These are phyloP conservation scores for Cyclopterus lumpus DNA, from an alignment of 2,797 vertebrate genomes.

Conservation along the genomic window DNA sequence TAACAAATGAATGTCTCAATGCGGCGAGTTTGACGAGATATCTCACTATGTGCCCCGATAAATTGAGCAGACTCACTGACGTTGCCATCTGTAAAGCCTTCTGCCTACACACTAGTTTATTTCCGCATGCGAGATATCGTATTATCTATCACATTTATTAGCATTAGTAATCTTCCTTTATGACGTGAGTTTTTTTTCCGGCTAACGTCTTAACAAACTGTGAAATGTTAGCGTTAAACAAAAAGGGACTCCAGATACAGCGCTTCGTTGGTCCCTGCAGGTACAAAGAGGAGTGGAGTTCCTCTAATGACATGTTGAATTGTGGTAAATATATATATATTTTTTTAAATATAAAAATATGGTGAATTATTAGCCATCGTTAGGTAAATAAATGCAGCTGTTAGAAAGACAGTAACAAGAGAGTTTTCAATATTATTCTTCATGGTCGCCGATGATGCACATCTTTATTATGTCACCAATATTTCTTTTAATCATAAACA, in stretches of 20 bases:
- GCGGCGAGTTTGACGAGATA: neutral
- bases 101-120: neutral
- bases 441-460: neutral
- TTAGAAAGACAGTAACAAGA: neutral
- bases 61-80: neutral
- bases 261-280: constrained; percentile 24
- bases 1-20: neutral
- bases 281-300: constrained; percentile 9
- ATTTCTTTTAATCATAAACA: neutral
- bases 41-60: neutral
- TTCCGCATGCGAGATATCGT: neutral
- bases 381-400: too few species aligned
- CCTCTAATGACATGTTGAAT: constrained; percentile 35
- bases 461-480: neutral
- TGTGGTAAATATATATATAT: too few species aligned
- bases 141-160: neutral
- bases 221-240: neutral
- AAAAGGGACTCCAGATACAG: constrained; percentile 14
- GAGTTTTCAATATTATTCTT: neutral
- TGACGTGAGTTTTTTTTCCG: neutral
- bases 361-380: neutral
- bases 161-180: neutral
- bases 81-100: neutral
- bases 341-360: too few species aligned
- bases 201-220: constrained; percentile 18